These are phyloP conservation scores for Temnothorax longispinosus DNA, from an alignment of 1,140 invertebrate species.

Conservation along the genomic window DNA sequence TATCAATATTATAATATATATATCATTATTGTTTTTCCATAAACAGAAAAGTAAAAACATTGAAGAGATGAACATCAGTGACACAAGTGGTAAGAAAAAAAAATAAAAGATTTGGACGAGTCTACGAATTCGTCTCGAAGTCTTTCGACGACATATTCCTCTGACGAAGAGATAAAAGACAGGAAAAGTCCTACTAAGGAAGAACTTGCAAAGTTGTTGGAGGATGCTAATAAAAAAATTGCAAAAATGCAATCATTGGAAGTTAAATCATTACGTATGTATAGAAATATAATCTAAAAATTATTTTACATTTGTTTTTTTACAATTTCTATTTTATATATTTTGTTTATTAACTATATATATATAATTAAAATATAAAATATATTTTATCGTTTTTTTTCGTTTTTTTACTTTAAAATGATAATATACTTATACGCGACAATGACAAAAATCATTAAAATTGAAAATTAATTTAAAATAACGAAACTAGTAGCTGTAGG, in stretches of 20 bases:
- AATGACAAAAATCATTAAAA: too few relatives aligned
- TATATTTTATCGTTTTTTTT: too few relatives aligned
- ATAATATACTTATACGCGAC: too few relatives aligned
- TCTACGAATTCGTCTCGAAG: neutral
- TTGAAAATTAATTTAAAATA: too few relatives aligned
- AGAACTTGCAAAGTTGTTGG: slow-evolving; percentile 14
- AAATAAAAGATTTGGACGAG: neutral
- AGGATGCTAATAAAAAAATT: slow-evolving; percentile 1
- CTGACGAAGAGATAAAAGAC: neutral
- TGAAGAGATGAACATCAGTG: neutral
- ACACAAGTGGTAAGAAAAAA: neutral
- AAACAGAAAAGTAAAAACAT: slow-evolving; percentile 15
- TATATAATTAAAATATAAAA: too few relatives aligned
- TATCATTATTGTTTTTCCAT: neutral
- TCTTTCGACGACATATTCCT: slow-evolving; percentile 7
- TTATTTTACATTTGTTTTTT: too few relatives aligned
- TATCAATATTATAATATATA: neutral
- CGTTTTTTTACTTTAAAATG: too few relatives aligned
- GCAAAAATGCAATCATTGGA: slow-evolving; percentile 1
- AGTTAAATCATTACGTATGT: slow-evolving; percentile 3
- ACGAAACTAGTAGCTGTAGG: too few relatives aligned
- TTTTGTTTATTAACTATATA: too few relatives aligned
- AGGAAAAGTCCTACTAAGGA: slow-evolving; percentile 7
- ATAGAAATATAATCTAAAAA: neutral
- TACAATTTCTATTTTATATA: too few relatives aligned